A percentile compares a stretch with the other conserved stretches of the same genome.
These are phyloP conservation scores for Tetanocera ferruginea DNA, from an alignment of 2,888 invertebrate genomes.

Conservation along the genomic window DNA sequence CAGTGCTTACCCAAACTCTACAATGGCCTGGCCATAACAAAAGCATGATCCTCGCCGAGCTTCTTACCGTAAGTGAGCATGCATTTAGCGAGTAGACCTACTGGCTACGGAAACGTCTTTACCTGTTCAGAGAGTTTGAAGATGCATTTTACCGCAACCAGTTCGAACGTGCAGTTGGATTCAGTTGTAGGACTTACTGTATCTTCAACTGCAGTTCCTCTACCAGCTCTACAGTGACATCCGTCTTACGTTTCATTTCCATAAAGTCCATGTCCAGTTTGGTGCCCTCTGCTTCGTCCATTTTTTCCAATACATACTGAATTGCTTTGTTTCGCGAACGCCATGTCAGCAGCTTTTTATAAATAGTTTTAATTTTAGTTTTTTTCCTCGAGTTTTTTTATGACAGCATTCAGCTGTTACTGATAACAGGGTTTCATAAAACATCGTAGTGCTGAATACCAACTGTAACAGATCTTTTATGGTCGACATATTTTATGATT, in stretches of 20 bases:
- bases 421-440: no score
- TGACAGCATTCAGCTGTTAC: no score
- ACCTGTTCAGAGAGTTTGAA: constrained; percentile 97
- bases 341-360: constrained; percentile 76
- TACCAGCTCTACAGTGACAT: constrained; percentile 96
- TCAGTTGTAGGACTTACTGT: constrained; percentile 98
- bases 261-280: constrained; percentile 98
- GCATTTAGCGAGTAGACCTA: constrained; percentile 95
- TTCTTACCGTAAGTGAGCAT: constrained; percentile 96
- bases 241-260: constrained; percentile 99
- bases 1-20: constrained; percentile 96
- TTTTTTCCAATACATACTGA: constrained; percentile 99
- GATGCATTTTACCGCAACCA: constrained; percentile 95
- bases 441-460: no score
- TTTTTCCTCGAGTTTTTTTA: no score
- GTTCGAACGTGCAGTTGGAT: constrained; percentile 95
- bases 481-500: no score
- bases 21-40: constrained; percentile 90
- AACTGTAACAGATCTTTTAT: no score
- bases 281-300: constrained; percentile 99
- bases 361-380: no score
- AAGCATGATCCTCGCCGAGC: constrained; percentile 94
- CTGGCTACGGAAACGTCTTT: constrained; percentile 99
- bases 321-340: constrained; percentile 99
- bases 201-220: constrained; percentile 97